These are phyloP conservation scores for Lates japonicus DNA, from an alignment of 2,797 vertebrate species.

Conservation along the genomic window DNA sequence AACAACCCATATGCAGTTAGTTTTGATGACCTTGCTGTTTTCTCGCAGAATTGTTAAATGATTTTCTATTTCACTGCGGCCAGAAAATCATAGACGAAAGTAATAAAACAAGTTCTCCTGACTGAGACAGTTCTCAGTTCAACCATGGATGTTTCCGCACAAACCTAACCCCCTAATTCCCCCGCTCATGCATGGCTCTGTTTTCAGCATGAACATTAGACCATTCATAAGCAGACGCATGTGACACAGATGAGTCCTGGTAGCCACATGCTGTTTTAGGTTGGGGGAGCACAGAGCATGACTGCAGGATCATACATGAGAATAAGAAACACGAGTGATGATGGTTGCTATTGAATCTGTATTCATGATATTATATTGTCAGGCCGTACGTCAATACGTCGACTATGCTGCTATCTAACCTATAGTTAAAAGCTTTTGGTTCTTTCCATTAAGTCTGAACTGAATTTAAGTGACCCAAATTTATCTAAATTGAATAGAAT, in stretches of 20 bases:
- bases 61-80: background rate
- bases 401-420: background rate
- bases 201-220: conserved; percentile 37
- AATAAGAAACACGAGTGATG: conserved; percentile 5
- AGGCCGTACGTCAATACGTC: background rate
- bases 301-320: conserved; percentile 31
- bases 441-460: background rate
- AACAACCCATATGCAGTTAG: background rate
- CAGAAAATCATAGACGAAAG: background rate
- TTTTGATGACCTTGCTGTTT: background rate
- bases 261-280: conserved; percentile 48
- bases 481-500: background rate
- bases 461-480: background rate
- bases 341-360: conserved; percentile 8
- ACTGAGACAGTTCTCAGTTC: background rate
- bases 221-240: conserved; percentile 60
- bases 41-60: conserved; percentile 8
- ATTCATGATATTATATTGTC: background rate
- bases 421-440: background rate
- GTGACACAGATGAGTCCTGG: conserved; percentile 69
- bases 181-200: conserved; percentile 16
- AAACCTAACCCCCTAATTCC: no score
- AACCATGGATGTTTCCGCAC: background rate
- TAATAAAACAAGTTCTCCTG: background rate
- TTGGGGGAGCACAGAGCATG: conserved; percentile 49